Percentiles rank a stretch among this genome's conserved stretches.
phyloP scores from a whole-genome alignment of 1,140 invertebrate genomes.

The Drosophila grimshawi region DNA sequence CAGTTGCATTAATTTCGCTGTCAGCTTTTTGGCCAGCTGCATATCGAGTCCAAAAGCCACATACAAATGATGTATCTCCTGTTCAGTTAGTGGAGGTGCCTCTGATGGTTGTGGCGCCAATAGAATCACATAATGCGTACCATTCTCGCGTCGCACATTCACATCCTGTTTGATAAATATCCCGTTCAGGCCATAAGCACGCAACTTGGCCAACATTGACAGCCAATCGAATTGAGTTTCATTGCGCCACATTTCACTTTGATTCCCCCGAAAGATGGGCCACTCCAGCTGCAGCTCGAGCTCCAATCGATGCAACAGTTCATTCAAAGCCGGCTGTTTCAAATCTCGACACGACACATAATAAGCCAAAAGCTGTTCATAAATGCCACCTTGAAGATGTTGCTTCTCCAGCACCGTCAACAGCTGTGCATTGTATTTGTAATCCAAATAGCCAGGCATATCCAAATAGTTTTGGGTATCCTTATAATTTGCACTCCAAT shows the following conservation, averaged over 20 bases:
- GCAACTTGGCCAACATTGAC: slow-evolving; percentile 42
- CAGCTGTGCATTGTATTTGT: slow-evolving; percentile 53
- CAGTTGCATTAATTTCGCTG: slow-evolving; percentile 43
- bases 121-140: slow-evolving; percentile 52
- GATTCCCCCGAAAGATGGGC: slow-evolving; percentile 56
- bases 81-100: slow-evolving; percentile 1
- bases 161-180: slow-evolving; percentile 56
- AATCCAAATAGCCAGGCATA: slow-evolving; percentile 68
- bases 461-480: slow-evolving; percentile 37
- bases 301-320: slow-evolving; percentile 39
- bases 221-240: slow-evolving; percentile 61
- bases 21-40: slow-evolving; percentile 41
- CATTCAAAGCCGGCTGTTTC: slow-evolving; percentile 38
- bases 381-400: slow-evolving; percentile 12
- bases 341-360: slow-evolving; percentile 49
- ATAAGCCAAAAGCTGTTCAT: slow-evolving; percentile 38
- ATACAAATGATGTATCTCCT: slow-evolving; percentile 45
- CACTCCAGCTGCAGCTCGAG: slow-evolving; percentile 50
- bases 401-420: slow-evolving; percentile 21
- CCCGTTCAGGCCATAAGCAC: slow-evolving; percentile 55
- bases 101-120: slow-evolving; percentile 25
- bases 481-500: slow-evolving; percentile 54
- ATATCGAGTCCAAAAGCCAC: slow-evolving; percentile 51
- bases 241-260: slow-evolving; percentile 51
- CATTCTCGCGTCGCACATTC: slow-evolving; percentile 57